Evolutionary conservation across 2,113 vertebrate species (phyloP), one percentile per base, ranked within the genome.

Genomic region (Dipodomys stephensi): DNA sequence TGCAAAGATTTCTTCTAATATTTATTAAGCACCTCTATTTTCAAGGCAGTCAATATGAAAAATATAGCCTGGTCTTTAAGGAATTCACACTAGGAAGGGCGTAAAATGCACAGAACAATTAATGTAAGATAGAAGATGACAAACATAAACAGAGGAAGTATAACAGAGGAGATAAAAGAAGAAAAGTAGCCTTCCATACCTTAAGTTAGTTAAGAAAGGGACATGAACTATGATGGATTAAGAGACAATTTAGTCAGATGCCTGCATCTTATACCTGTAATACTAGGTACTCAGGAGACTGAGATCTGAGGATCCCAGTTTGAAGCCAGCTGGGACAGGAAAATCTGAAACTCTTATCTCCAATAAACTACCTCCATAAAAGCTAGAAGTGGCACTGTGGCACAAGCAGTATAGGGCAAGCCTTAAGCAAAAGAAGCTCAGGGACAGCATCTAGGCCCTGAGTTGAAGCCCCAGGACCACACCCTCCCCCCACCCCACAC

Each of bases 61-160:
- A 92, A 77, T 65, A 49, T 19, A 91, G 71, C 44, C 67, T 7
- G 10, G 9, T 16, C 2, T 77, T 94, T 46, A 49, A 93, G 15
- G 32, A 90, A 2, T 53, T 88, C 79, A 83, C n/a, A 64, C 88
- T 73, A 86, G 12, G 12, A 86, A 16, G 19, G 8, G 10, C 25
- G 73, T 68, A 84, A 81, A 85, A 73, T 77, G 23, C 19, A 77
- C 6, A 96, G 72, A 72, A 28, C 1, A 39, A 53, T 65, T 72
- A 94, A 78, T 39, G 74, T n/a, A 94, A 79, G 20, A 46, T n/a
- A 86, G 72, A 92, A 92, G 90, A 78, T n/a, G 46, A 12, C n/a
- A 83, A 78, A 2, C 27, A 23, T 11, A 39, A 49, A 73, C 6
- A 79, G 25, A 65, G 30, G 71, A 25, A 74, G 91, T 57, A 88